Evolutionary conservation across 2,113 vertebrate genomes (phyloP).

Genomic region (Dasypus novemcinctus): DNA sequence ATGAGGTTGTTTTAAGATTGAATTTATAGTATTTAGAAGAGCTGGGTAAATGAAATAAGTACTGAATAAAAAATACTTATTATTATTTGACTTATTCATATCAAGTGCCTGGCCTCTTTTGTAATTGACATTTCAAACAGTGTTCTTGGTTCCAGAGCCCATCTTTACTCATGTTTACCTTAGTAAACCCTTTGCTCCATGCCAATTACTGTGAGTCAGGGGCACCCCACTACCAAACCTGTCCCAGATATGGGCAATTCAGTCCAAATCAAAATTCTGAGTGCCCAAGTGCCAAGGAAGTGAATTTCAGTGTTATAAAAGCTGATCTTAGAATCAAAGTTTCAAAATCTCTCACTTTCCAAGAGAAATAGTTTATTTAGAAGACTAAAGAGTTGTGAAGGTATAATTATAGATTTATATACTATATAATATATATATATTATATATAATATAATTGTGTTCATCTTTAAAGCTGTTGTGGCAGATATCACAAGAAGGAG

Average conservation of each 20-base stretch:
- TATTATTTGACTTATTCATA: not conserved
- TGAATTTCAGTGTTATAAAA: not conserved
- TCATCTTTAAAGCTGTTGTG: not conserved
- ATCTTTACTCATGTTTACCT: not conserved
- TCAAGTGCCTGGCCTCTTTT: not conserved
- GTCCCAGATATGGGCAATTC: not conserved
- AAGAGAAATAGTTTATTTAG: not conserved
- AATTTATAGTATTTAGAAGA: not conserved
- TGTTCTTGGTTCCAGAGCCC: not conserved
- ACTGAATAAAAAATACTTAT: not conserved
- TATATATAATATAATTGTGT: too few relatives aligned
- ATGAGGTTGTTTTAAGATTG: not conserved
- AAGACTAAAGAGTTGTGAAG: not conserved
- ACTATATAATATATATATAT: too few relatives aligned
- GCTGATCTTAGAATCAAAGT: not conserved
- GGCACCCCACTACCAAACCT: not conserved
- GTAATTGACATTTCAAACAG: not conserved
- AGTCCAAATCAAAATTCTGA: not conserved
- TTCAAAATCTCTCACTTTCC: not conserved
- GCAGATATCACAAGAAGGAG: not conserved
- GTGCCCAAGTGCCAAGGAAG: not conserved
- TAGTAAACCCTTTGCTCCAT: not conserved
- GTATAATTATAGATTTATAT: not conserved
- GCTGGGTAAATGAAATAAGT: not conserved
- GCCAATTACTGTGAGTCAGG: not conserved